phyloP scores from a whole-genome alignment of 92 coral and sea anemone genomes.

The Palythoa grandiflora region DNA sequence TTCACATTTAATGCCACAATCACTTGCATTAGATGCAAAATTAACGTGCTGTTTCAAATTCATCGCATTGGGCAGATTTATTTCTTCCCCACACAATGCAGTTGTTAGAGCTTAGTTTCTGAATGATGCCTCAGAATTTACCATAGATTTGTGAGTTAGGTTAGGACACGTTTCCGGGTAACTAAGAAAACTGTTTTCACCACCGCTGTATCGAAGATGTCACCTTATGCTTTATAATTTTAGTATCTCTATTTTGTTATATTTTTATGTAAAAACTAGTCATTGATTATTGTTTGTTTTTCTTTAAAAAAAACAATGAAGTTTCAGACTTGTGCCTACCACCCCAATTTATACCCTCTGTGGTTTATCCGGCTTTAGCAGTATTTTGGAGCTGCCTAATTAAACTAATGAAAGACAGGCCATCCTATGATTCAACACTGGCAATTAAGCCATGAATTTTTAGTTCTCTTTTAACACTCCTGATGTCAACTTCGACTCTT shows the following conservation, averaged over 20 bases:
- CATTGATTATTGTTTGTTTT: too few species aligned
- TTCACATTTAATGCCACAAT: slow-evolving; percentile 31
- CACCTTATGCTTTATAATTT: too few species aligned
- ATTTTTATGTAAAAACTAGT: too few species aligned
- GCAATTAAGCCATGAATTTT: slow-evolving; percentile 25
- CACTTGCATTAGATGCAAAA: slow-evolving; percentile 50
- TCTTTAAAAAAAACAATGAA: slow-evolving; percentile 2
- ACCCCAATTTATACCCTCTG: slow-evolving; percentile 68
- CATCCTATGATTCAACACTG: slow-evolving; percentile 10
- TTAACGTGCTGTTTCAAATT: background rate
- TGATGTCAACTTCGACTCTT: slow-evolving; percentile 28
- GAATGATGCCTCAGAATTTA: slow-evolving; percentile 63
- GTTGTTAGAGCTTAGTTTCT: slow-evolving; percentile 63
- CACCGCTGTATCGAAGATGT: too few species aligned
- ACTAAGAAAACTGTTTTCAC: background rate
- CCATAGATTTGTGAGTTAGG: slow-evolving; percentile 41
- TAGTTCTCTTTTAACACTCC: slow-evolving; percentile 37
- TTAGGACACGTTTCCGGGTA: slow-evolving; percentile 66
- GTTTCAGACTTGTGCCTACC: slow-evolving; percentile 60
- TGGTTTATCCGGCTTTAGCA: slow-evolving; percentile 53
- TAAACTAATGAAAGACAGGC: slow-evolving; percentile 19
- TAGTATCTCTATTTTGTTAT: too few species aligned
- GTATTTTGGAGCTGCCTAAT: slow-evolving; percentile 36
- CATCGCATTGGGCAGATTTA: slow-evolving; percentile 47
- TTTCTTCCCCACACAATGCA: slow-evolving; percentile 3